Evolutionary conservation across 2,797 vertebrate genomes (phyloP), one percentile per base, ranked within the genome.

Genomic region (Rhodeus uyekii): DNA sequence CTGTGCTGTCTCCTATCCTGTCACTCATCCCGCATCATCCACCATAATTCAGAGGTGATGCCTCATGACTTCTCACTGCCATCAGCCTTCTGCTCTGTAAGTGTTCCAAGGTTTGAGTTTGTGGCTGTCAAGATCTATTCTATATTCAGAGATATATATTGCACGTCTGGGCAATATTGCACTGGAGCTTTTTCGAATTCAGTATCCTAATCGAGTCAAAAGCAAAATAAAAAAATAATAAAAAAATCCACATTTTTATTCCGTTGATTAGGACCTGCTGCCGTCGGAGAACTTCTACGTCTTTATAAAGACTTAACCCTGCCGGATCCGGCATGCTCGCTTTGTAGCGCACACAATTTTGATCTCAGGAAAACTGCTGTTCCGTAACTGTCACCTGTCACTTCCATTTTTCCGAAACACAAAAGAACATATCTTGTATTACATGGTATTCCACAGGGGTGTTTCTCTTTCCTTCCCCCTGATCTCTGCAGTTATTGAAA

Each of bases 51-150:
- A 91, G 90, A 91, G 88, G 92, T 93, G 93, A 94, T 94, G 91
- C 90, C 89, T 91, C 92, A 90, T 94, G 93, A 94, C 93, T 93
- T 91, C 92, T 91, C 90, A 89, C 92, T 90, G 92, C 93, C 92
- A 93, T 92, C 93, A 94, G 92, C 93, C 93, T 92, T 92, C 92
- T 93, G 92, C 91, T 91, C 93, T 93, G 92, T 94, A 93, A 93
- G 92, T 93, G 91, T 93, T 93, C 92, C 93, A 93, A 91, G 91
- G 90, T 88, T 92, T 91, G 89, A 90, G 92, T 92, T 88, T 86
- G 87, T 91, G 91, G 90, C 81, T 76, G 91, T 91, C 91, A 72
- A 74, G 87, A 82, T 90, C 85, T 50, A 29, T 53, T 42, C 48
- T 65, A 34, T 42, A 55, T 53, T 34, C 19, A 44, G 71, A 24